Percentiles rank a stretch among this genome's conserved stretches.
Evolutionary conservation across 2,888 invertebrate genomes (phyloP).

Genomic region (Mechanitis mazaeus): DNA sequence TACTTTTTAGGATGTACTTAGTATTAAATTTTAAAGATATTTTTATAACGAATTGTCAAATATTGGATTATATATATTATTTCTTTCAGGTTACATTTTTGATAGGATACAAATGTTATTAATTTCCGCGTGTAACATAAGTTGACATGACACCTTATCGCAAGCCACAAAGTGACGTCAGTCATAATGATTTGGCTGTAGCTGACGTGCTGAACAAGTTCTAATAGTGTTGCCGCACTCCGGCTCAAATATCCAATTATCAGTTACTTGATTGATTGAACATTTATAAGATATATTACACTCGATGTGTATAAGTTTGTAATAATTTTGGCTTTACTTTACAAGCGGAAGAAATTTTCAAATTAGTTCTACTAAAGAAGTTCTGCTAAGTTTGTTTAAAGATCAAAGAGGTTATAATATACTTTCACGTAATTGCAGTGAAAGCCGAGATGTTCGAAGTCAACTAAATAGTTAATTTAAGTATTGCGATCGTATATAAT

Average conservation of each 20-base stretch:
- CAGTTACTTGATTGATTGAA: not conserved
- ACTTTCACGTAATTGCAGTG: not conserved
- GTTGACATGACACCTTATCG: not conserved
- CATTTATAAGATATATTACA: slow-evolving; percentile 2
- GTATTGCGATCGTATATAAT: slow-evolving; percentile 3
- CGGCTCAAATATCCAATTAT: slow-evolving; percentile 15
- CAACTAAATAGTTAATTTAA: slow-evolving; percentile 6
- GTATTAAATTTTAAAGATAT: too few relatives aligned
- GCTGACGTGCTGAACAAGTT: slow-evolving; percentile 12
- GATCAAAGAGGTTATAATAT: too few relatives aligned
- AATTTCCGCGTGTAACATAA: not conserved
- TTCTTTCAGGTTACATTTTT: too few relatives aligned
- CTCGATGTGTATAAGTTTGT: not conserved
- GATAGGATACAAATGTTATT: too few relatives aligned
- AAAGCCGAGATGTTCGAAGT: not conserved
- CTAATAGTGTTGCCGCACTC: slow-evolving; percentile 14
- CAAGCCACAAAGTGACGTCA: slow-evolving; percentile 12
- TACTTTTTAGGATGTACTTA: too few relatives aligned
- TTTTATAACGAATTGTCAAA: too few relatives aligned
- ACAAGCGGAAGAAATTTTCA: not conserved
- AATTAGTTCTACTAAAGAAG: too few relatives aligned
- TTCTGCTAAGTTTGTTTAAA: too few relatives aligned
- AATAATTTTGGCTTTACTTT: not conserved
- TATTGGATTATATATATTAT: too few relatives aligned
- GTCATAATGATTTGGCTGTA: slow-evolving; percentile 18